Conservation (phyloP, 1,140 invertebrate genomes). For the Leptonema lineaticorne region DNA sequence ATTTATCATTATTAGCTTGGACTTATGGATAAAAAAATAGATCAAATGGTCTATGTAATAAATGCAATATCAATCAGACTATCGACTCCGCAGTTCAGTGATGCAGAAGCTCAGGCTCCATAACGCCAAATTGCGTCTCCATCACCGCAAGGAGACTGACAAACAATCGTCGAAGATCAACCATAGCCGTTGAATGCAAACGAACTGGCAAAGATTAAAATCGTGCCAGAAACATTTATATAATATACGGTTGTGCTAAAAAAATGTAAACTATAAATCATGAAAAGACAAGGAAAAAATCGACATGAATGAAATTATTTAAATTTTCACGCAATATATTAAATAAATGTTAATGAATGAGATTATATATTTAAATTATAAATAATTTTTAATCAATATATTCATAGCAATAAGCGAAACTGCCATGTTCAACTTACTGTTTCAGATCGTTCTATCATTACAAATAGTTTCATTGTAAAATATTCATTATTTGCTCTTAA, state of each 20-base stretch:
- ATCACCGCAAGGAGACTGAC: conserved; percentile 30
- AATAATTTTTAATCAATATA: neutral
- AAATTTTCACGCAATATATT: neutral
- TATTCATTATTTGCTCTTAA: too few species aligned
- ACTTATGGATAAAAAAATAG: conserved; percentile 71
- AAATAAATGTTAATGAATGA: neutral
- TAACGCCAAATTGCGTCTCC: conserved; percentile 34
- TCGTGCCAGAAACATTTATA: conserved; percentile 26
- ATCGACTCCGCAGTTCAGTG: conserved; percentile 48
- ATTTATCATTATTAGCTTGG: conserved; percentile 58
- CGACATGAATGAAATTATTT: neutral
- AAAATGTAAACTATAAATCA: neutral
- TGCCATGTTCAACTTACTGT: conserved; percentile 20
- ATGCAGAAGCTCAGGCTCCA: conserved; percentile 15
- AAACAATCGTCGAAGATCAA: neutral
- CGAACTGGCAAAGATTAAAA: conserved; percentile 12
- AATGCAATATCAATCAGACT: conserved; percentile 65
- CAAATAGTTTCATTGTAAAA: too few species aligned
- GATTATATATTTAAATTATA: neutral
- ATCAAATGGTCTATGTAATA: conserved; percentile 66
- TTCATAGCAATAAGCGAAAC: conserved; percentile 24
- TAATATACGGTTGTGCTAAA: conserved; percentile 7
- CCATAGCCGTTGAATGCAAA: neutral
- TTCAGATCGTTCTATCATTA: too few species aligned
- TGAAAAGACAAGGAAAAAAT: neutral